These are phyloP conservation scores for Eristalis tenax DNA, from an alignment of 2,888 invertebrate genomes.

Conservation along the genomic window DNA sequence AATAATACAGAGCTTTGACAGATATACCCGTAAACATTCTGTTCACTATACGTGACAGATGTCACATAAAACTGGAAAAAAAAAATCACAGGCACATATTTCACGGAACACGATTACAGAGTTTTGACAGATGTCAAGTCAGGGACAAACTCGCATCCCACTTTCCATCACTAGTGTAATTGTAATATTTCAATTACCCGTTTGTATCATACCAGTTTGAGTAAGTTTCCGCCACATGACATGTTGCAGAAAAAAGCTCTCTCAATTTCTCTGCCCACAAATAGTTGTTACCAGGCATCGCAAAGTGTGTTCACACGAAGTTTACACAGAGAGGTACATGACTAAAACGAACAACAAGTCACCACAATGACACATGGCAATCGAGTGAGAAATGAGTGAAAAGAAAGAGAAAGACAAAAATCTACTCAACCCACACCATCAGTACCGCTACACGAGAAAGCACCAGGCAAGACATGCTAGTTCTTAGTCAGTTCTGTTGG, in stretches of 20 bases:
- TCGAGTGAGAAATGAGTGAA: slow-evolving; percentile 42
- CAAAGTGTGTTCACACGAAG: neutral
- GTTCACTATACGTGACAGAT: too few relatives aligned
- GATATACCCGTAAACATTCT: too few relatives aligned
- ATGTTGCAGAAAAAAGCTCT: slow-evolving; percentile 17
- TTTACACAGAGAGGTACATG: slow-evolving; percentile 8
- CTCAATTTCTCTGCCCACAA: neutral
- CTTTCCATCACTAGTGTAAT: slow-evolving; percentile 22
- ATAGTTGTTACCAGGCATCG: neutral
- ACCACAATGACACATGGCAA: slow-evolving; percentile 10
- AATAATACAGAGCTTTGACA: too few relatives aligned
- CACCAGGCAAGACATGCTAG: slow-evolving; percentile 12
- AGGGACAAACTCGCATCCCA: neutral
- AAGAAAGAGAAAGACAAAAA: slow-evolving; percentile 4
- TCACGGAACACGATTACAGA: neutral
- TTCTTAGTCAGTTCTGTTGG: slow-evolving; percentile 40
- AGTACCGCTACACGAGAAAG: neutral
- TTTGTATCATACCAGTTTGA: slow-evolving; percentile 16
- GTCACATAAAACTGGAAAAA: too few relatives aligned
- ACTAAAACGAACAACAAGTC: neutral
- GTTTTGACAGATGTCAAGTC: neutral
- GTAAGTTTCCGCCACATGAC: neutral
- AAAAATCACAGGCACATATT: neutral
- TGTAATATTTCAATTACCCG: neutral
- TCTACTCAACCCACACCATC: slow-evolving; percentile 20